phyloP scores from a whole-genome alignment of 2,888 invertebrate genomes.

The Yponomeuta malinellus region DNA sequence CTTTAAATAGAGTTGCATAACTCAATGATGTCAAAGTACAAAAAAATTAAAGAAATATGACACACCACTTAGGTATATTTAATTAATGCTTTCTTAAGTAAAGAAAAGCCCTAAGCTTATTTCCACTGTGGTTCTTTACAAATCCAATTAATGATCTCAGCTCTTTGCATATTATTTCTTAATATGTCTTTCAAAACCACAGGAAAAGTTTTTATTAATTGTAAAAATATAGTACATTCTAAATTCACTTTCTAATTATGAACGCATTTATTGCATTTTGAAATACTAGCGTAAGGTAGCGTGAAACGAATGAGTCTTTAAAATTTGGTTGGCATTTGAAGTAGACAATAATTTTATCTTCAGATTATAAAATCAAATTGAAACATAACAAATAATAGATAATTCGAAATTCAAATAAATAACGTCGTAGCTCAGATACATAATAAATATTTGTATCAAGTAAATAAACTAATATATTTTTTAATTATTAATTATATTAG shows the following conservation, averaged over 20 bases:
- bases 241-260: conserved; percentile 29
- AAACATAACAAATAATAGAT: conserved; percentile 3
- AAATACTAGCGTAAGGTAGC: neutral
- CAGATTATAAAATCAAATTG: neutral
- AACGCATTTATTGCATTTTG: conserved; percentile 30
- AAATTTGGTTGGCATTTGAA: neutral
- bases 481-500: neutral
- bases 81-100: conserved; percentile 38
- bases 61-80: conserved; percentile 55
- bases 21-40: neutral
- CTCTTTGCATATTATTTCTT: neutral
- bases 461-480: neutral
- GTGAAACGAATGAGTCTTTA: neutral
- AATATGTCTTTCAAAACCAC: conserved; percentile 34
- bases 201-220: conserved; percentile 39
- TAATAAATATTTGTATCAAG: neutral
- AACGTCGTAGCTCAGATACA: neutral
- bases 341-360: conserved; percentile 1
- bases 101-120: conserved; percentile 36
- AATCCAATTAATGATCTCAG: conserved; percentile 24
- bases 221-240: conserved; percentile 18
- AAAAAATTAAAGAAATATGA: conserved; percentile 65
- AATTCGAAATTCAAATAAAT: neutral
- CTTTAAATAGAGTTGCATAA: conserved; percentile 42
- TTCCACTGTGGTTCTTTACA: conserved; percentile 43